Base-by-base conservation (phyloP, 2,888 invertebrate species). In the Tipula lateralis region DNA sequence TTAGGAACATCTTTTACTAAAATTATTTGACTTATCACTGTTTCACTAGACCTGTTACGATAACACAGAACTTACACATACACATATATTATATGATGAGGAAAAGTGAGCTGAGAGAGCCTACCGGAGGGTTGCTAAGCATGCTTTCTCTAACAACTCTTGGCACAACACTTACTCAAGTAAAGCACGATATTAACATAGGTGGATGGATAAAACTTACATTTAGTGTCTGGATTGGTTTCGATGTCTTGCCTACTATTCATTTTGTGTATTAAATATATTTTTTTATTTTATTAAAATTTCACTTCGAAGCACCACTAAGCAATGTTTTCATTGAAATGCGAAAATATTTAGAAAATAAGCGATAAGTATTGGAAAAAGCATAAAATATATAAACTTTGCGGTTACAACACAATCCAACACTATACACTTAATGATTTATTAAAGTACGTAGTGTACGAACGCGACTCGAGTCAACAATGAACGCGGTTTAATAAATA, bases 141-240 rank as follows among this genome's bases (percentile, higher is more conserved):
- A n/a, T n/a, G n/a, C n/a, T n/a, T n/a, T n/a, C n/a, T n/a, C n/a
- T n/a, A n/a, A n/a, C n/a, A n/a, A n/a, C n/a, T n/a, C n/a, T n/a
- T n/a, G n/a, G n/a, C n/a, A n/a, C n/a, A n/a, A n/a, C n/a, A n/a
- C n/a, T n/a, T n/a, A n/a, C n/a, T n/a, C n/a, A n/a, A n/a, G n/a
- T n/a, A n/a, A n/a, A n/a, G n/a, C n/a, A n/a, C n/a, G n/a, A n/a
- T n/a, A n/a, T n/a, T n/a, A n/a, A n/a, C n/a, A n/a, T n/a, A n/a
- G n/a, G n/a, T n/a, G n/a, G n/a, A n/a, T n/a, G n/a, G n/a, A n/a
- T 36, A 24, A 66, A 66, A 66, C 66, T 66, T 66, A 66, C 66
- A 12, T 24, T 24, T 66, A 19, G 6, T 19, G 19, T 66, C 24
- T 9, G 2, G 7, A 66, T 24, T 66, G 12, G 3, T n/a, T 66